Evolutionary conservation across 2,888 invertebrate species (phyloP).

Genomic region (Epirrita christyi): DNA sequence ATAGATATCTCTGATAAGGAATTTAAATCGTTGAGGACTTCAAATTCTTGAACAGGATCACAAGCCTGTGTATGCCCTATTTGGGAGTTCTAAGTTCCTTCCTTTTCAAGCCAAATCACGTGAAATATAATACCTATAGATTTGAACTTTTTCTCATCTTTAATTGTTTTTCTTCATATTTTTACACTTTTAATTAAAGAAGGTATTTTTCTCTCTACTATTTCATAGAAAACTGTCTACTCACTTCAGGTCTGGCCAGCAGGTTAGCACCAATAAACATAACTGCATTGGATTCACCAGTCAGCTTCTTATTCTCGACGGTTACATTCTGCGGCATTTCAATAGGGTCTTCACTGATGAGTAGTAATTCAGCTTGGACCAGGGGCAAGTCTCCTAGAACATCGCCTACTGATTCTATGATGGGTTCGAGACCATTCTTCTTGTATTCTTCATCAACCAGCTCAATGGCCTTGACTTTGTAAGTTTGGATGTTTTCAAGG

Average conservation of each 20-base stretch:
- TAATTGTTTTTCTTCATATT: too few relatives aligned
- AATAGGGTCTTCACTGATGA: slow-evolving; percentile 80
- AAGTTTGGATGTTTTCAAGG: slow-evolving; percentile 87
- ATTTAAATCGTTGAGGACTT: too few relatives aligned
- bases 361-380: slow-evolving; percentile 87
- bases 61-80: too few relatives aligned
- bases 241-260: slow-evolving; percentile 76
- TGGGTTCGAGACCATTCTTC: slow-evolving; percentile 69
- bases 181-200: too few relatives aligned
- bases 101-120: too few relatives aligned
- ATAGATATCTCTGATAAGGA: too few relatives aligned
- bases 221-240: slow-evolving; percentile 15
- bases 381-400: slow-evolving; percentile 88
- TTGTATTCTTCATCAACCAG: slow-evolving; percentile 80
- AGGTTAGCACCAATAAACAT: slow-evolving; percentile 82
- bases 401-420: slow-evolving; percentile 83
- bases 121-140: too few relatives aligned
- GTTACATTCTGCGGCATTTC: slow-evolving; percentile 80
- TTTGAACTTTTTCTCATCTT: too few relatives aligned
- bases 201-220: too few relatives aligned
- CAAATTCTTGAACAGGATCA: too few relatives aligned
- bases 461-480: slow-evolving; percentile 86
- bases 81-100: too few relatives aligned
- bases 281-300: slow-evolving; percentile 78
- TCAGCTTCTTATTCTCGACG: slow-evolving; percentile 86